A percentile compares a stretch with the other conserved stretches of the same genome.
Evolutionary conservation across 2,888 invertebrate genomes (phyloP).

Genomic region (Agrypnus murinus): DNA sequence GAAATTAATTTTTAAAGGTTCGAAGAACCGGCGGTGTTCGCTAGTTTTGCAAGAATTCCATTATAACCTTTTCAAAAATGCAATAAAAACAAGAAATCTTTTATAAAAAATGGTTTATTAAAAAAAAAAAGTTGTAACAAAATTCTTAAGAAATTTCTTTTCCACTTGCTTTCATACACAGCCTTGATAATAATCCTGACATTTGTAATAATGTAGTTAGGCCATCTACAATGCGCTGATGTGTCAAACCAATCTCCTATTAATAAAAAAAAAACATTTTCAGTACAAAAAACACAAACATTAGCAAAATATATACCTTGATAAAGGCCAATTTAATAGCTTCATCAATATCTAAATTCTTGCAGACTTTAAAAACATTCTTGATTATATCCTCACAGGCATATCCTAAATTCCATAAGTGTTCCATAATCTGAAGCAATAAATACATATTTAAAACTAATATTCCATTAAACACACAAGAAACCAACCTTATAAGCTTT

Average conservation of each 20-base stretch:
- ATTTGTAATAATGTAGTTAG: constrained; percentile 91
- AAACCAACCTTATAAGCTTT: constrained; percentile 87
- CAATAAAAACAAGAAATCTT: too few relatives aligned
- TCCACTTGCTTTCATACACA: constrained; percentile 75
- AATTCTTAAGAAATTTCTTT: constrained; percentile 18
- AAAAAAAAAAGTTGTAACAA: not conserved
- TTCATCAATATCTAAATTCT: constrained; percentile 88
- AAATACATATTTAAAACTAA: not conserved
- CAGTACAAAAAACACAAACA: constrained; percentile 20
- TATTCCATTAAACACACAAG: constrained; percentile 46
- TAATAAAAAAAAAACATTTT: constrained; percentile 55
- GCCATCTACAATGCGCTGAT: constrained; percentile 94
- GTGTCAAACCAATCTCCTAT: constrained; percentile 92
- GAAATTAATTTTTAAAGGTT: too few relatives aligned
- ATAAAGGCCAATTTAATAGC: constrained; percentile 88
- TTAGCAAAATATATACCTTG: constrained; percentile 73
- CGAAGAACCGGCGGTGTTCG: too few relatives aligned
- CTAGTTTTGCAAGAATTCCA: too few relatives aligned
- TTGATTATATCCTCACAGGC: constrained; percentile 97
- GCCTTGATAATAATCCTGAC: constrained; percentile 88
- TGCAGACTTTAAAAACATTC: constrained; percentile 95
- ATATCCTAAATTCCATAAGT: constrained; percentile 95
- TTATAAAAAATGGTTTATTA: constrained; percentile 2
- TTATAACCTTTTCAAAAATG: too few relatives aligned
- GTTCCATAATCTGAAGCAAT: constrained; percentile 80